Conservation (phyloP, 2,888 invertebrate genomes). For the Xiphydria camelus region DNA sequence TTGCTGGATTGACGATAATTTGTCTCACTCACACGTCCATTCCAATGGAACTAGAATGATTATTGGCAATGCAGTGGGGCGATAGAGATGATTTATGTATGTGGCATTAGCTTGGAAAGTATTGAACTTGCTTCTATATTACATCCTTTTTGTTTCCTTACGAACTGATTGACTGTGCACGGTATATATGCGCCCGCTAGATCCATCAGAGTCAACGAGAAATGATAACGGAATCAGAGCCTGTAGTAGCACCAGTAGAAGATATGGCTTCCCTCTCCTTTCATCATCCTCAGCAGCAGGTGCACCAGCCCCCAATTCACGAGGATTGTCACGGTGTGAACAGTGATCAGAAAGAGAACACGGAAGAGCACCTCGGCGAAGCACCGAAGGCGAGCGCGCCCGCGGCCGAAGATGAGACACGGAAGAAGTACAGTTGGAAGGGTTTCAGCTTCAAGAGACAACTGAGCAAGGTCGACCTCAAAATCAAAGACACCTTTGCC, state of each 20-base stretch:
- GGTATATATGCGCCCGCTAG: slow-evolving; percentile 38
- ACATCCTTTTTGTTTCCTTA: slow-evolving; percentile 1
- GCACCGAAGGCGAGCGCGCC: not conserved
- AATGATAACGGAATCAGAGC: slow-evolving; percentile 36
- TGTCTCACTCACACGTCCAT: too few species aligned
- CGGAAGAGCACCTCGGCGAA: slow-evolving; percentile 31
- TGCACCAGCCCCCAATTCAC: slow-evolving; percentile 22
- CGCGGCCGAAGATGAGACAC: slow-evolving; percentile 28
- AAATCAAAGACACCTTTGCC: slow-evolving; percentile 69
- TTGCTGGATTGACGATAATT: too few species aligned
- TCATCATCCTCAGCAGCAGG: slow-evolving; percentile 35
- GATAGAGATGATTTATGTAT: too few species aligned
- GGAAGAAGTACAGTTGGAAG: slow-evolving; percentile 65
- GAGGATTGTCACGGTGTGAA: slow-evolving; percentile 30
- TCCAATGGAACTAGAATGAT: too few species aligned
- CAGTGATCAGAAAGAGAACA: slow-evolving; percentile 34
- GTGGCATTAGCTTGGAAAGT: too few species aligned
- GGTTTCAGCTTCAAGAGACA: slow-evolving; percentile 81
- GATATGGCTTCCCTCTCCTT: slow-evolving; percentile 26
- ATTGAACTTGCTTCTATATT: too few species aligned
- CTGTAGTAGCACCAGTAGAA: slow-evolving; percentile 33
- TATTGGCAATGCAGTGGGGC: too few species aligned
- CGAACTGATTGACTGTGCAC: slow-evolving; percentile 41
- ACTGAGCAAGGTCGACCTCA: slow-evolving; percentile 77
- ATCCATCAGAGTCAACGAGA: slow-evolving; percentile 45